Percentiles rank a stretch among this genome's conserved stretches.
These are phyloP conservation scores for Acrocephalus kingi DNA, from an alignment of 2,113 vertebrate species.

Conservation along the genomic window DNA sequence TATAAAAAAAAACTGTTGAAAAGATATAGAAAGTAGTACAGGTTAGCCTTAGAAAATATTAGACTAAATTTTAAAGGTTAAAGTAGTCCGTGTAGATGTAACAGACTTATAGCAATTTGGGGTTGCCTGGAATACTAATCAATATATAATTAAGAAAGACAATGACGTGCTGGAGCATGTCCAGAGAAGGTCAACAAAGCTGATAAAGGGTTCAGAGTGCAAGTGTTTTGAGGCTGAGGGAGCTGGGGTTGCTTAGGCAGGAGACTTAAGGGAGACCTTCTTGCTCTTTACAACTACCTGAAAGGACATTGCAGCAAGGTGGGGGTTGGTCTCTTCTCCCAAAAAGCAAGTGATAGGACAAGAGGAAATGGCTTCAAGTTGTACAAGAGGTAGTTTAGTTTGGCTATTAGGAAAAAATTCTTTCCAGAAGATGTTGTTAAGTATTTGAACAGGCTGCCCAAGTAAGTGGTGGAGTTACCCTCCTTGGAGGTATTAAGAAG, in stretches of 20 bases:
- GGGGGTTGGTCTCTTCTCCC: not conserved
- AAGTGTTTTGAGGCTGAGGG: not conserved
- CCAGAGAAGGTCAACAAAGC: not conserved
- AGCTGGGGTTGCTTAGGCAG: not conserved
- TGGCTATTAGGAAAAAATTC: not conserved
- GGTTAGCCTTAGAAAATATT: not conserved
- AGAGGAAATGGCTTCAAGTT: not conserved
- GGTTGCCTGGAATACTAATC: not conserved
- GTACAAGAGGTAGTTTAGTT: not conserved
- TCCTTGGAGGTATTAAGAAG: not conserved
- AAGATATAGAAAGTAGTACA: not conserved
- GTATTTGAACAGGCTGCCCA: not conserved
- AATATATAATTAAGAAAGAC: not conserved
- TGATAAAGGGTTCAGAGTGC: not conserved
- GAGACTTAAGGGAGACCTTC: not conserved
- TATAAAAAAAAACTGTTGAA: not conserved
- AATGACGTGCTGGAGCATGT: not conserved
- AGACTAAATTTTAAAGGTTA: not conserved
- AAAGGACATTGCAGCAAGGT: not conserved
- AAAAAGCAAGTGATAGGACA: not conserved
- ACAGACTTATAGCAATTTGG: not conserved
- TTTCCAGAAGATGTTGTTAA: not conserved
- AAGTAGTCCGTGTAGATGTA: not conserved
- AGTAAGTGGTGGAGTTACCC: not conserved
- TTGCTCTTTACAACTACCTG: not conserved